Percentiles rank a stretch among this genome's conserved stretches.
phyloP scores from a whole-genome alignment of 2,888 invertebrate genomes.

The Cheilosia vernalis region DNA sequence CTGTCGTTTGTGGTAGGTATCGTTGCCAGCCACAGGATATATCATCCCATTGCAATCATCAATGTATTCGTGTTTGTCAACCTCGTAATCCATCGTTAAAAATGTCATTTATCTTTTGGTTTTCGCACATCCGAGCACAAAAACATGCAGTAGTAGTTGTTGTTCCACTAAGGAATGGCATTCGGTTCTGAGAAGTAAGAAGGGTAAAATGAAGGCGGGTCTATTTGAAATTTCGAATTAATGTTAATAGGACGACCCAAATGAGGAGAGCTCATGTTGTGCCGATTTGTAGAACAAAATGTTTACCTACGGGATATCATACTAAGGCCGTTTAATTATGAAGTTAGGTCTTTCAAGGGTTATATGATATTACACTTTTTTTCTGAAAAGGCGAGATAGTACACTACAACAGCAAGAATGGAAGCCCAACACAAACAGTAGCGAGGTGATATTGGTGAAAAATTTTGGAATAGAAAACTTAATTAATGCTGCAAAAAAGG shows the following conservation, averaged over 20 bases:
- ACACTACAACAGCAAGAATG: too few species aligned
- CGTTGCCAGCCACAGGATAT: background rate
- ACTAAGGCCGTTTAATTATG: too few species aligned
- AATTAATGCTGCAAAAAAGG: too few species aligned
- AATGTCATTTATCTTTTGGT: conserved; percentile 39
- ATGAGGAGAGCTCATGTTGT: background rate
- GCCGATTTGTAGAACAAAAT: too few species aligned
- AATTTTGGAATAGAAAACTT: too few species aligned
- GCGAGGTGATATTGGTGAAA: too few species aligned
- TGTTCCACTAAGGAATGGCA: conserved; percentile 3
- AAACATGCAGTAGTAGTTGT: background rate
- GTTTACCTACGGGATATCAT: too few species aligned
- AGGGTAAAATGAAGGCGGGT: background rate
- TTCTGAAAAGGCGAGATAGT: too few species aligned
- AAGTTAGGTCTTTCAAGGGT: too few species aligned
- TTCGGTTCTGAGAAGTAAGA: conserved; percentile 6
- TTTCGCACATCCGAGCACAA: conserved; percentile 1
- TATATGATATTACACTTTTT: too few species aligned
- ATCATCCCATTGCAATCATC: background rate
- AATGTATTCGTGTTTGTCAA: conserved; percentile 20
- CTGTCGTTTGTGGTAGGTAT: conserved; percentile 37
- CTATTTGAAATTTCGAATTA: background rate
- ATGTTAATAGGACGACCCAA: background rate
- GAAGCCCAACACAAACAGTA: too few species aligned
- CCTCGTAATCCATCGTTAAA: conserved; percentile 46